Evolutionary conservation across 2,113 vertebrate species (phyloP).

Genomic region (Polypterus senegalus): DNA sequence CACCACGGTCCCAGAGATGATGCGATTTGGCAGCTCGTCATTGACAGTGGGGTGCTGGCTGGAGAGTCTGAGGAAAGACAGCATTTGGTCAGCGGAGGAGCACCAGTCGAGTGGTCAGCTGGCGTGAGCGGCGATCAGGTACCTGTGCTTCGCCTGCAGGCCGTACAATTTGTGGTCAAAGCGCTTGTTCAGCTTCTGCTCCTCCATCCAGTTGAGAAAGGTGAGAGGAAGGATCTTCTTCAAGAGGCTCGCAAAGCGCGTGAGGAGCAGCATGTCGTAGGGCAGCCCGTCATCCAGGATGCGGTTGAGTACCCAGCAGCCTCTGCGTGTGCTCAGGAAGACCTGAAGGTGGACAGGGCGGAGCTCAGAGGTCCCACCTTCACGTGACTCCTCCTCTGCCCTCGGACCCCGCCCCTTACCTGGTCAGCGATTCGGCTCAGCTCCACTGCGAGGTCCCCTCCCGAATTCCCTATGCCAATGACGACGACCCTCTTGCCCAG

Average conservation of each 20-base stretch:
- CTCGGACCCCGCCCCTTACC: not conserved
- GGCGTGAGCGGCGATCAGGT: not conserved
- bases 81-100: not conserved
- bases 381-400: not conserved
- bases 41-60: constrained; percentile 50
- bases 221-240: constrained; percentile 44
- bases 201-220: constrained; percentile 39
- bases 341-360: constrained; percentile 38
- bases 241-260: constrained; percentile 46
- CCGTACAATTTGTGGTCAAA: constrained; percentile 66
- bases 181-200: constrained; percentile 46
- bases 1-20: constrained; percentile 58
- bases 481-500: constrained; percentile 65
- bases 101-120: too few relatives aligned
- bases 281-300: constrained; percentile 53
- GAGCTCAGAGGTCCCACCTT: not conserved
- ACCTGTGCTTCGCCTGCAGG: constrained; percentile 64
- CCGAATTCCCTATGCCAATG: constrained; percentile 79
- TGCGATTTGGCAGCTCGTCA: constrained; percentile 67
- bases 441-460: constrained; percentile 76
- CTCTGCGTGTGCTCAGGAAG: constrained; percentile 58
- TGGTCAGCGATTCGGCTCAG: constrained; percentile 65
- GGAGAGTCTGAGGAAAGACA: constrained; percentile 34
- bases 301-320: constrained; percentile 52
- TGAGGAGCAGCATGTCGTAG: constrained; percentile 42